Conservation (phyloP, 2,113 vertebrate genomes). For the Prolemur simus region DNA sequence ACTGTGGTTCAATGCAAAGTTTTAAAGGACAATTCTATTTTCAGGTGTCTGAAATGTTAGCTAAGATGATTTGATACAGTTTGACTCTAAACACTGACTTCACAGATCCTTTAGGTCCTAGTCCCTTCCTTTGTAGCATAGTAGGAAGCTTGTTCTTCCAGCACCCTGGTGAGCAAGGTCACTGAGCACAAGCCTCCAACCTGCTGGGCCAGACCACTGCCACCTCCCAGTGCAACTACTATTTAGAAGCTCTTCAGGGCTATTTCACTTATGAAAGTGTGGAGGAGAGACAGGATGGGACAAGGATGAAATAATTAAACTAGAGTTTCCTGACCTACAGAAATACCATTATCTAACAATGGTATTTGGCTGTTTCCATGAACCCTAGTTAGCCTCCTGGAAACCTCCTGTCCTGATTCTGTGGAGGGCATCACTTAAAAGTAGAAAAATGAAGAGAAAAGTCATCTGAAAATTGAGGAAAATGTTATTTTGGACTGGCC, state of each 20-base stretch:
- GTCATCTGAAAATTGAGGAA: neutral
- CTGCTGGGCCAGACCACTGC: neutral
- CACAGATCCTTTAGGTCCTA: neutral
- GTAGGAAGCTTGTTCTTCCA: neutral
- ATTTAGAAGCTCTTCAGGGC: neutral
- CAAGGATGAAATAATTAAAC: neutral
- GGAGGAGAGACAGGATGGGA: neutral
- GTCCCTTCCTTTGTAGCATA: neutral
- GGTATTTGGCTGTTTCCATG: neutral
- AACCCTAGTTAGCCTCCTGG: neutral
- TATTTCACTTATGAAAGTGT: neutral
- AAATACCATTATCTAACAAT: neutral
- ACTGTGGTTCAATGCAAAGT: neutral
- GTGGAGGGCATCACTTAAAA: neutral
- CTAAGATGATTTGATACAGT: neutral
- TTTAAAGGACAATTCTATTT: constrained; percentile 62
- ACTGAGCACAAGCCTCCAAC: neutral
- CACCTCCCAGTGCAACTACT: neutral
- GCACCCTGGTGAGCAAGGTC: fast-evolving
- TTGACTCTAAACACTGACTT: neutral
- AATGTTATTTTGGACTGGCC: neutral
- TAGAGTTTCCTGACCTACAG: neutral
- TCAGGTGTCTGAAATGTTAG: constrained; percentile 25
- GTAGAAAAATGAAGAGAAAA: neutral
- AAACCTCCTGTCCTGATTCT: neutral